Conservation (phyloP, 1,140 invertebrate species). For the Plodia interpunctella region DNA sequence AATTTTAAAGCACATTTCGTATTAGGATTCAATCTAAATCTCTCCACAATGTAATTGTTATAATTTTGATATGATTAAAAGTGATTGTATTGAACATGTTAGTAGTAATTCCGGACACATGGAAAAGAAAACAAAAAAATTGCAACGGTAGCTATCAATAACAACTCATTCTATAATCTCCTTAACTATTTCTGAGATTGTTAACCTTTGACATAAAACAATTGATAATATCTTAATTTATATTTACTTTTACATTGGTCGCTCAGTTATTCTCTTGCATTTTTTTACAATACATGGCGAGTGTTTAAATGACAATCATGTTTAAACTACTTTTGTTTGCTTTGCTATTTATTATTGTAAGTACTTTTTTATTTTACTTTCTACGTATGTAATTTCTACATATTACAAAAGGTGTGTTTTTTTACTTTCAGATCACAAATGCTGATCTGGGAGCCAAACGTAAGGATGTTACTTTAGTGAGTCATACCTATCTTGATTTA, state of each 20-base stretch:
- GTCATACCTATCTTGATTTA: not conserved
- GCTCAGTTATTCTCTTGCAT: not conserved
- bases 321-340: not conserved
- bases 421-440: constrained; percentile 25
- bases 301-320: not conserved
- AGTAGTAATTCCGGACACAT: too few species aligned
- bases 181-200: not conserved
- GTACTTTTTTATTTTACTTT: not conserved
- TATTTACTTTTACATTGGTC: not conserved
- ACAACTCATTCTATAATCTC: not conserved
- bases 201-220: not conserved
- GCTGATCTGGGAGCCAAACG: constrained; percentile 30
- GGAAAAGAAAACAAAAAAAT: too few species aligned
- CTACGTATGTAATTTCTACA: too few species aligned
- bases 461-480: constrained; percentile 43
- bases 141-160: too few species aligned
- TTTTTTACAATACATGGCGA: not conserved
- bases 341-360: not conserved
- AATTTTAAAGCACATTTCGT: too few species aligned
- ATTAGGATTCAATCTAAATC: too few species aligned
- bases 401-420: not conserved
- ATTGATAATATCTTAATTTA: not conserved
- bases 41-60: too few species aligned
- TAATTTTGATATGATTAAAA: too few species aligned
- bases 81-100: too few species aligned